Percentiles rank a stretch among this genome's conserved stretches.
Conservation (phyloP, 2,113 vertebrate species). For the Merops nubicus region DNA sequence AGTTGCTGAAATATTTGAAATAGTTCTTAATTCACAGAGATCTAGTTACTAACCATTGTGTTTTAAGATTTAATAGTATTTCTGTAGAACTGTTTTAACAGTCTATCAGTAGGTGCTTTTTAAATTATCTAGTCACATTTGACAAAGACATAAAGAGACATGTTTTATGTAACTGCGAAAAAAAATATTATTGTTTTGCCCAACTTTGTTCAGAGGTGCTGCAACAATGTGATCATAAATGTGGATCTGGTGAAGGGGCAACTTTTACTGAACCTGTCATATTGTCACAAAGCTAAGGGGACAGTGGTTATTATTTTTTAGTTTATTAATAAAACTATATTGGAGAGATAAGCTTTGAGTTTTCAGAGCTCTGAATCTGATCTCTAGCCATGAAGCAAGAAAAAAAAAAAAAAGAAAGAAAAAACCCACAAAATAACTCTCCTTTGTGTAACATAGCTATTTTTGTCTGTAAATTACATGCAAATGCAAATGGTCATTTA, state of each 20-base stretch:
- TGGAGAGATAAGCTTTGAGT: not conserved
- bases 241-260: not conserved
- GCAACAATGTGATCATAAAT: not conserved
- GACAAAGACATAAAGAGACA: not conserved
- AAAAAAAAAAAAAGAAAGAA: not conserved
- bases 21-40: not conserved
- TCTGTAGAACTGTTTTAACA: not conserved
- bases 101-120: not conserved
- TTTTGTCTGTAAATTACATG: not conserved
- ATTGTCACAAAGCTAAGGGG: not conserved
- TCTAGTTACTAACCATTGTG: not conserved
- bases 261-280: not conserved
- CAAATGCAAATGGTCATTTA: not conserved
- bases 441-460: not conserved
- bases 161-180: not conserved
- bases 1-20: not conserved
- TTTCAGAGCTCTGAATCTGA: not conserved
- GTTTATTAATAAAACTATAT: not conserved
- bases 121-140: not conserved
- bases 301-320: not conserved
- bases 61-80: not conserved
- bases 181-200: not conserved
- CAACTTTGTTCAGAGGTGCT: not conserved
- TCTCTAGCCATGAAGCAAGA: not conserved
- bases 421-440: not conserved